A percentile compares a stretch with the other conserved stretches of the same genome.
phyloP scores from a whole-genome alignment of 2,113 vertebrate species.

The Nothobranchius kuhntae region DNA sequence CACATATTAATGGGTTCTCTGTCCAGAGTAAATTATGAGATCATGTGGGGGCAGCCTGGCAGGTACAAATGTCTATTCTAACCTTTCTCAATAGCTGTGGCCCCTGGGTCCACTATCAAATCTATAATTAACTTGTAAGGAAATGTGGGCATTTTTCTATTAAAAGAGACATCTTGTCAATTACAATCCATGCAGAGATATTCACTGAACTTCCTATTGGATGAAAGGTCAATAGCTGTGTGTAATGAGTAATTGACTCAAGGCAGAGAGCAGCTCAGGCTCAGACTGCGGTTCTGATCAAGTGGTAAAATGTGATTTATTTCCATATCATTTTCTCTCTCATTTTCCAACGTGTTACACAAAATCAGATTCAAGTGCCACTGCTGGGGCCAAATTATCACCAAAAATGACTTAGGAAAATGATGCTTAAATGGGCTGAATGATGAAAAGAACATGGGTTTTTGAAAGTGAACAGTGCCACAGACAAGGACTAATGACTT shows the following conservation, averaged over 20 bases:
- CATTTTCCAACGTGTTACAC: constrained; percentile 70
- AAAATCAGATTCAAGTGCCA: constrained; percentile 78
- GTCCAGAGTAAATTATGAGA: constrained; percentile 63
- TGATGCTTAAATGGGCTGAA: constrained; percentile 76
- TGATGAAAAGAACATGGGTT: constrained; percentile 75
- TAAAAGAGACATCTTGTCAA: constrained; percentile 86
- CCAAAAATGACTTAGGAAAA: constrained; percentile 70
- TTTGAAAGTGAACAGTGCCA: constrained; percentile 71
- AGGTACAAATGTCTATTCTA: constrained; percentile 77
- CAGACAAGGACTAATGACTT: constrained; percentile 69
- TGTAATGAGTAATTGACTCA: constrained; percentile 85
- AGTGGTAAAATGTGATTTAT: constrained; percentile 80
- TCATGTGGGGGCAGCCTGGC: constrained; percentile 66
- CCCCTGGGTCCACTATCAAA: constrained; percentile 73
- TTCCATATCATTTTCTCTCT: constrained; percentile 79
- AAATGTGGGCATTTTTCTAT: constrained; percentile 83
- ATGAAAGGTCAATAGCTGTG: constrained; percentile 84
- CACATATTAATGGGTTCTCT: constrained; percentile 55
- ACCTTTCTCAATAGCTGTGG: constrained; percentile 71
- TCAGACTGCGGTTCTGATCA: constrained; percentile 77
- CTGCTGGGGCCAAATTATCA: constrained; percentile 77
- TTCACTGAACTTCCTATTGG: constrained; percentile 82
- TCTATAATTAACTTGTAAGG: constrained; percentile 80
- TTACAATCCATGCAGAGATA: constrained; percentile 81
- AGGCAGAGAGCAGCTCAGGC: constrained; percentile 72